Evolutionary conservation across 2,113 vertebrate species (phyloP).

Genomic region (Sinocyclocheilus grahami): DNA sequence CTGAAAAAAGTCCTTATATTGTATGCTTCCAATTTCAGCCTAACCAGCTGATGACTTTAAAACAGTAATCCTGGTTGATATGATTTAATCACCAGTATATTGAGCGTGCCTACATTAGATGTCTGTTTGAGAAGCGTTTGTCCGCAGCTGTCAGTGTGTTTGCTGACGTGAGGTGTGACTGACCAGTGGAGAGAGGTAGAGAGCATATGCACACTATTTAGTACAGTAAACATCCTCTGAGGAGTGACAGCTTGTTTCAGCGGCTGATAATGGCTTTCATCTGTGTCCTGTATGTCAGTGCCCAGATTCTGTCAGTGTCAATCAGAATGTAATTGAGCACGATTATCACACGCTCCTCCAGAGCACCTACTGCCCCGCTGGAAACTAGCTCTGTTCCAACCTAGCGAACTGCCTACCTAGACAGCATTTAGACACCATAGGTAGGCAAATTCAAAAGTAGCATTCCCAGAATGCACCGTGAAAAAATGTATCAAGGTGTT

Average conservation of each 20-base stretch:
- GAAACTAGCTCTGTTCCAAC: conserved; percentile 49
- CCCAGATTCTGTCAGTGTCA: conserved; percentile 90
- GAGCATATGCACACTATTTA: conserved; percentile 45
- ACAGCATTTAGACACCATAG: neutral
- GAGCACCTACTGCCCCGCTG: conserved; percentile 19
- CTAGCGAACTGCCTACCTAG: neutral
- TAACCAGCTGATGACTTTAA: neutral
- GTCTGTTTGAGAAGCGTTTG: conserved; percentile 14
- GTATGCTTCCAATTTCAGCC: neutral
- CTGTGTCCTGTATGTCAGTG: conserved; percentile 86
- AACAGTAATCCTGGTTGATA: neutral
- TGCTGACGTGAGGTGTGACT: conserved; percentile 1
- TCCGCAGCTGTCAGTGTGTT: conserved; percentile 15
- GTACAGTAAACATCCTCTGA: conserved; percentile 70
- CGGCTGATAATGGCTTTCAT: conserved; percentile 83
- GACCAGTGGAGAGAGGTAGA: neutral
- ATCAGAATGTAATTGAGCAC: conserved; percentile 86
- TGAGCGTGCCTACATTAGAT: neutral
- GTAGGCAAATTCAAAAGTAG: no score
- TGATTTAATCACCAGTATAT: neutral
- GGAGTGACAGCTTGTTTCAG: conserved; percentile 90
- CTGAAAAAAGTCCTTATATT: neutral
- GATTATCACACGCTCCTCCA: conserved; percentile 77
- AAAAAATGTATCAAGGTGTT: neutral
- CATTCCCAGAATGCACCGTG: neutral